A percentile compares a stretch with the other conserved stretches of the same genome.
phyloP scores from a whole-genome alignment of 2,797 vertebrate genomes.

The Psittacula derbiana region DNA sequence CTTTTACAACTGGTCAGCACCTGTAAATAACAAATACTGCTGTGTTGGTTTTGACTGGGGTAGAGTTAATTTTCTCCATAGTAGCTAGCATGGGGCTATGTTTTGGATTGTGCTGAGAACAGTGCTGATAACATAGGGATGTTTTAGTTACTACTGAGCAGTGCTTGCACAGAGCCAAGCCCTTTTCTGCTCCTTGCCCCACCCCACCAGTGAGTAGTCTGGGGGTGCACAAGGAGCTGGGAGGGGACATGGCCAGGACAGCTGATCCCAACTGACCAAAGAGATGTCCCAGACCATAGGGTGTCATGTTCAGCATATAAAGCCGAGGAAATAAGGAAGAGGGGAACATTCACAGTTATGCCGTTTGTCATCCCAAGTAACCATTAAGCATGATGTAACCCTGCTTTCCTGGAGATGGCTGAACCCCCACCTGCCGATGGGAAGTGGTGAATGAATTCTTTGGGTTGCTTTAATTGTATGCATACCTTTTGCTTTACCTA shows the following conservation, averaged over 20 bases:
- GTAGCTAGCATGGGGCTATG: neutral
- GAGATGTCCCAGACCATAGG: neutral
- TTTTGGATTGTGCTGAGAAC: neutral
- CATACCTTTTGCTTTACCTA: neutral
- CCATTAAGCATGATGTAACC: neutral
- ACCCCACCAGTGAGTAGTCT: neutral
- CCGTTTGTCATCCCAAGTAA: neutral
- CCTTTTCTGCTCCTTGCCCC: neutral
- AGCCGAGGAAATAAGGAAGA: neutral
- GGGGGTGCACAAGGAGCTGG: neutral
- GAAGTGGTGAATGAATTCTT: neutral
- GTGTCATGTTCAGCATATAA: neutral
- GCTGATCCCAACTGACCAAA: neutral
- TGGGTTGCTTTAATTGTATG: neutral
- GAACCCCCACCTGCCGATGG: neutral
- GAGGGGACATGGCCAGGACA: neutral
- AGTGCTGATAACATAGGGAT: neutral
- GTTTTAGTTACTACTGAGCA: neutral
- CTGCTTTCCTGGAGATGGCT: neutral
- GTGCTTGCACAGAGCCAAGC: neutral
- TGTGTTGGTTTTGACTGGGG: neutral
- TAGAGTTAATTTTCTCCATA: neutral
- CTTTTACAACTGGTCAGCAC: neutral
- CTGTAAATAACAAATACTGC: neutral
- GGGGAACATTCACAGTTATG: neutral